Percentiles rank a stretch among this genome's conserved stretches.
Evolutionary conservation across 2,797 vertebrate species (phyloP).

Genomic region (Falco novaeseelandiae): DNA sequence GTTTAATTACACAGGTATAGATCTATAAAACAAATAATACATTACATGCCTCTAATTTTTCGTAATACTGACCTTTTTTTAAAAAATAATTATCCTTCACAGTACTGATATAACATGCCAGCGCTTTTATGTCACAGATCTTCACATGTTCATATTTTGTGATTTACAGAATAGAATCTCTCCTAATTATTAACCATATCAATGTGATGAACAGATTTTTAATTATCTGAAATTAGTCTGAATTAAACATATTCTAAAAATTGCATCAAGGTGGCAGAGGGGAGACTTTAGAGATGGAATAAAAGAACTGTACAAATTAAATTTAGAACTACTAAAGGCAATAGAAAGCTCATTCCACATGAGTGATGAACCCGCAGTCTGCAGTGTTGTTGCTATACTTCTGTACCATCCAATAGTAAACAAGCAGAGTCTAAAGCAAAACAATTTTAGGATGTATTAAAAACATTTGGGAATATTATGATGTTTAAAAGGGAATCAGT

Average conservation of each 20-base stretch:
- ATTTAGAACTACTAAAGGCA: background rate
- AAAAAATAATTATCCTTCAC: background rate
- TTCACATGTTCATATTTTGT: background rate
- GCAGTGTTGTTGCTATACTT: background rate
- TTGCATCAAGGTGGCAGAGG: background rate
- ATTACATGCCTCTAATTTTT: background rate
- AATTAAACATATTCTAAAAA: background rate
- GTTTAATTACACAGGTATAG: background rate
- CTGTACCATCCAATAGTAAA: background rate
- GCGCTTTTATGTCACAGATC: background rate
- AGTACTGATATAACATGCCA: background rate
- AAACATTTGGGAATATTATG: background rate
- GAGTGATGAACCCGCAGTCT: background rate
- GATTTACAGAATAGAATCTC: background rate
- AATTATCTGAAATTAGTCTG: background rate
- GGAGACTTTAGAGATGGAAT: background rate
- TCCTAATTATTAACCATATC: background rate
- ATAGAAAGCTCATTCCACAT: background rate
- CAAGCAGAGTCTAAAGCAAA: background rate
- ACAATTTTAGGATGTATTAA: background rate
- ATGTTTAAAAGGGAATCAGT: background rate
- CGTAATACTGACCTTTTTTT: background rate
- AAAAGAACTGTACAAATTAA: background rate
- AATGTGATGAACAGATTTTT: background rate
- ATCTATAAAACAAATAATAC: background rate